Base-by-base conservation (phyloP, 1,140 invertebrate species). In the Scaptodrosophila lebanonensis region DNA sequence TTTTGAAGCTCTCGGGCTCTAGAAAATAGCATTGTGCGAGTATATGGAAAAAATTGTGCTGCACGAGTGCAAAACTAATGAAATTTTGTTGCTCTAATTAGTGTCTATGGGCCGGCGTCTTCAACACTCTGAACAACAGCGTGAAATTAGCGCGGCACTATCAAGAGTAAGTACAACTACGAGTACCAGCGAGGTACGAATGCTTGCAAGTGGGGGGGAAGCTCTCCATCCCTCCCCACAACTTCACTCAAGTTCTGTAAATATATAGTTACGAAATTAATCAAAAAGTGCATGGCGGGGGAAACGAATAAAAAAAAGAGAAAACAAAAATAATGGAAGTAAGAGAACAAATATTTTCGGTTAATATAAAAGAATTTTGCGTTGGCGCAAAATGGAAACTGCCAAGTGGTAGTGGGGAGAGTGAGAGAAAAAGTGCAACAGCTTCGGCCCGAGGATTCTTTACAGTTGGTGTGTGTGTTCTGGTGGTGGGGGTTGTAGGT, bases 271-370 rank as follows among this genome's bases (percentile, higher is more conserved):
- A 79, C 35, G 73, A 73, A 68, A 77, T 79, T 79, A 79, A 79
- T 79, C 69, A 79, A 76, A 77, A 79, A 77, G 54, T 77, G 72
- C 67, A 50, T 8, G n/a, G 30, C 56, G 42, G 27, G 50, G 43
- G 59, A 63, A 50, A 43, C 29, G 22, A 15, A 32, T 16, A 20
- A 11, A 20, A 3, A 68, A 56, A 29, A 33, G 12, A n/a, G 12
- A 22, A 40, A 47, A 8, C 40, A 25, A 35, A 11, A 1, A 5
- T 16, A n/a, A 15, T 16, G 22, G 13, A 39, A 57, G 56, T 40
- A 76, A 62, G 56, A 76, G 65, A 82, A 82, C 58, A 82, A 73
- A 79, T 82, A 82, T 73, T 79, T 82, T 82, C 50, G 54, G 75
- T 79, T 73, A 69, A 79, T 79, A 77, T 73, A 73, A 73, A 57